phyloP scores from a whole-genome alignment of 2,797 vertebrate genomes.

The Coregonus sp. region DNA sequence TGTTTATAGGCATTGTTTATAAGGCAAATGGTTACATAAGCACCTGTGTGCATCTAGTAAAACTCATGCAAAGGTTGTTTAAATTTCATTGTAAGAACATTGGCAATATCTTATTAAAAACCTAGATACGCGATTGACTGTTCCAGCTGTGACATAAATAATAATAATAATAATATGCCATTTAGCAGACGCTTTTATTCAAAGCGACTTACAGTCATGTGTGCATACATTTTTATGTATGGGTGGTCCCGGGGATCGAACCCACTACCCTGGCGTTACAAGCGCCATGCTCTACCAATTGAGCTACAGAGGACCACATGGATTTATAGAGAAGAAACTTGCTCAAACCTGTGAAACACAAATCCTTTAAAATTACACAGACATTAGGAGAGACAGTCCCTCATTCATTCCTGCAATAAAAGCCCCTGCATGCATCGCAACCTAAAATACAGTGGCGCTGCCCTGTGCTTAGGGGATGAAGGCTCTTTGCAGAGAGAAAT shows the following conservation, averaged over 20 bases:
- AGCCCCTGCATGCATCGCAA: slow-evolving; percentile 28
- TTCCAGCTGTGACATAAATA: not conserved
- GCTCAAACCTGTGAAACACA: slow-evolving; percentile 31
- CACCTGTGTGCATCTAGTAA: not conserved
- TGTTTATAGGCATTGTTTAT: not conserved
- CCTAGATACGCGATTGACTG: not conserved
- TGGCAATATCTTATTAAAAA: not conserved
- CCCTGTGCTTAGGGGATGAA: slow-evolving; percentile 22
- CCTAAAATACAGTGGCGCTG: slow-evolving; percentile 34
- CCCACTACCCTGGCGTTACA: too few species aligned
- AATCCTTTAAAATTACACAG: slow-evolving; percentile 32
- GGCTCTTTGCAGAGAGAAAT: slow-evolving; percentile 17
- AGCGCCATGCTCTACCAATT: too few species aligned
- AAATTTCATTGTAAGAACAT: not conserved
- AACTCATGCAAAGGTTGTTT: not conserved
- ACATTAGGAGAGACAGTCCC: slow-evolving; percentile 30
- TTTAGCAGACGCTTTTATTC: too few species aligned
- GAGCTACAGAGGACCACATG: not conserved
- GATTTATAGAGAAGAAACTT: slow-evolving; percentile 12
- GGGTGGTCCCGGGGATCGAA: too few species aligned
- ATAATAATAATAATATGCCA: too few species aligned
- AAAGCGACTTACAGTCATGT: too few species aligned
- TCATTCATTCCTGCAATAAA: slow-evolving; percentile 32
- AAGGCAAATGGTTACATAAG: not conserved
- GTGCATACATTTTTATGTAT: too few species aligned